Conservation (phyloP, 2,888 invertebrate species). For the Andrena chrysosceles region DNA sequence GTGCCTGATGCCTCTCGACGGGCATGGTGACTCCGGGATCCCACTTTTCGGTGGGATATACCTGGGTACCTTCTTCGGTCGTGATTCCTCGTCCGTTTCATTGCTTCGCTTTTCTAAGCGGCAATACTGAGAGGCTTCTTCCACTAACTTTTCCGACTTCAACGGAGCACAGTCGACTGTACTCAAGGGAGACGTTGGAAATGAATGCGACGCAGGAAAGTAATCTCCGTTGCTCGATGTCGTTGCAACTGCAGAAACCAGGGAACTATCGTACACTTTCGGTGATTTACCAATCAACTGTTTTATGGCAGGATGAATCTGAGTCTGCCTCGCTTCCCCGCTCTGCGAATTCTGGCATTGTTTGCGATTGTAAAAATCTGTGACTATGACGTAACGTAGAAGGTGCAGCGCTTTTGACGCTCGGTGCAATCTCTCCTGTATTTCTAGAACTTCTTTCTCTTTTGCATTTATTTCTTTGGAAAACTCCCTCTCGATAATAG, state of each 20-base stretch:
- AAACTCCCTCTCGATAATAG: slow-evolving; percentile 91
- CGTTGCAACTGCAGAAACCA: slow-evolving; percentile 33
- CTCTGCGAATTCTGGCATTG: slow-evolving; percentile 84
- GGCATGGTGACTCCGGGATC: slow-evolving; percentile 72
- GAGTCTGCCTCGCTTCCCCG: slow-evolving; percentile 84
- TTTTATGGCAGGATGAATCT: slow-evolving; percentile 92
- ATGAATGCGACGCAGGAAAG: neutral
- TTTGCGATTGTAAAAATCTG: slow-evolving; percentile 87
- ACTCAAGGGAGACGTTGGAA: neutral
- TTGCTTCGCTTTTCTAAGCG: slow-evolving; percentile 30
- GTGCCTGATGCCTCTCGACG: slow-evolving; percentile 79
- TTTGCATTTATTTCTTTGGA: slow-evolving; percentile 89
- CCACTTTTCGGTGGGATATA: slow-evolving; percentile 82
- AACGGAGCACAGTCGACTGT: neutral
- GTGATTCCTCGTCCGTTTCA: slow-evolving; percentile 53
- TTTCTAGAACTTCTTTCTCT: slow-evolving; percentile 90
- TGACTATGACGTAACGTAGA: slow-evolving; percentile 87
- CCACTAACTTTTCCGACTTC: slow-evolving; percentile 9
- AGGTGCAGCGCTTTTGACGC: slow-evolving; percentile 87
- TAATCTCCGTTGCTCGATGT: neutral
- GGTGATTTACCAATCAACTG: slow-evolving; percentile 89
- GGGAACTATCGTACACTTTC: slow-evolving; percentile 23
- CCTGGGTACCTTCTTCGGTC: slow-evolving; percentile 80
- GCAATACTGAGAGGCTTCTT: neutral
- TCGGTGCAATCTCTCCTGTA: slow-evolving; percentile 88